Evolutionary conservation across 2,888 invertebrate species (phyloP), one percentile per base, ranked within the genome.

Genomic region (Piscicola geometra): DNA sequence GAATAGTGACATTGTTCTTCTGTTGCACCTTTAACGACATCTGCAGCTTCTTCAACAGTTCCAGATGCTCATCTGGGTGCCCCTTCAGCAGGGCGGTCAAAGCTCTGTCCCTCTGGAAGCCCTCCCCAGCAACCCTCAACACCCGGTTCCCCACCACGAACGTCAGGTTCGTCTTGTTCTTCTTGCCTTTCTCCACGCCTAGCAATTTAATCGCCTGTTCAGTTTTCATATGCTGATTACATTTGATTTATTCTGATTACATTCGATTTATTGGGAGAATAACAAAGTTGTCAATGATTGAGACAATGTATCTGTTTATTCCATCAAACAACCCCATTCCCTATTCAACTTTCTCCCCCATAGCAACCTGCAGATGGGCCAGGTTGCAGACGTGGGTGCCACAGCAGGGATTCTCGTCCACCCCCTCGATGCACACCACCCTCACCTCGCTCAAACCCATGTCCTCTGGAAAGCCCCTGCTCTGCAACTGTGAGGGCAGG

Each of bases 381-480:
- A 93, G 86, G 84, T 91, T 92, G 2, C 88, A 87, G 0, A 93
- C 92, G 83, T 93, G 93, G 0, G 93, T 93, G 0, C 93, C 93
- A 85, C 93, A 93, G 83, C 93, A 94, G 89, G 93, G 90, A 82
- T 92, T 92, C 77, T 89, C 89, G 80, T 93, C 93, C 68, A 93
- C 85, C 30, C 89, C 89, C 50, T 90, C 89, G 77, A 93, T 93
- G 73, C 89, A 88, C 50, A 94, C 89, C 1, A 93, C 89, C 73
- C 93, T 87, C 21, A 93, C 90, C n/a, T 56, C 60, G n/a, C 60
- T 64, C 33, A 90, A 89, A 0, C 91, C 91, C 80, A 88, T 88
- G 83, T 93, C 93, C 77, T 90, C 90, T 0, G 93, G 93, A 35
- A 93, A 85, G 0, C 92, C 92, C 72, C 91, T 86, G 0, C 89